A percentile compares a stretch with the other conserved stretches of the same genome.
Conservation (phyloP, 2,797 vertebrate species). For the Alosa sapidissima region DNA sequence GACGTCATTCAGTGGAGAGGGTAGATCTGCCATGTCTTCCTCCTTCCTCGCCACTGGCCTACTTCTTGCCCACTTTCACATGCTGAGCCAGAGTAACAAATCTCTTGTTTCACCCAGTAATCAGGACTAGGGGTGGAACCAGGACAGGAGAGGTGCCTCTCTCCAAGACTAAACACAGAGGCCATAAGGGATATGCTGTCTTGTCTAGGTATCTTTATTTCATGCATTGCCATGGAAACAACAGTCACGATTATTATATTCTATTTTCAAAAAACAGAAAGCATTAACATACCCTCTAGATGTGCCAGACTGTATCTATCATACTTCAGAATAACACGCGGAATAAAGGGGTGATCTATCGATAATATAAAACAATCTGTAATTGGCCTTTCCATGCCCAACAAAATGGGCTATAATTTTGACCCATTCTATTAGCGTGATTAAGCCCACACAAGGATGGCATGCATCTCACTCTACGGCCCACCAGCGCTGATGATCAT, state of each 20-base stretch:
- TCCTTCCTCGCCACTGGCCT: slow-evolving; percentile 47
- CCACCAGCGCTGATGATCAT: slow-evolving; percentile 7
- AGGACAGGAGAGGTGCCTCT: neutral
- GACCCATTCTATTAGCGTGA: neutral
- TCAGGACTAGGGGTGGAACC: neutral
- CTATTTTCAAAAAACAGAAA: neutral
- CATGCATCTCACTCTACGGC: neutral
- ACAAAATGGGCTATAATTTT: slow-evolving; percentile 2
- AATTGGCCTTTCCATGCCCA: neutral
- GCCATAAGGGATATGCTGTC: neutral
- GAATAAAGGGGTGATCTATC: neutral
- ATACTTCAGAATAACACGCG: neutral
- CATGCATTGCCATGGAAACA: neutral
- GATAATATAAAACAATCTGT: neutral
- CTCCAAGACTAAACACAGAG: neutral
- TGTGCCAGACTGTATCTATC: neutral
- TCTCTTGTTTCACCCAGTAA: slow-evolving; percentile 40
- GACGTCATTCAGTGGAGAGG: slow-evolving; percentile 51
- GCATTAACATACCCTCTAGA: neutral
- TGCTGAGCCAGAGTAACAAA: slow-evolving; percentile 39
- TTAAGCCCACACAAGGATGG: neutral
- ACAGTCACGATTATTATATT: neutral
- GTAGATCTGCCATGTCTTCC: slow-evolving; percentile 56
- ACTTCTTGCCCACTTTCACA: neutral
- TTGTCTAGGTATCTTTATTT: neutral